Conservation (phyloP, 2,888 invertebrate species). For the Euproctis similis region DNA sequence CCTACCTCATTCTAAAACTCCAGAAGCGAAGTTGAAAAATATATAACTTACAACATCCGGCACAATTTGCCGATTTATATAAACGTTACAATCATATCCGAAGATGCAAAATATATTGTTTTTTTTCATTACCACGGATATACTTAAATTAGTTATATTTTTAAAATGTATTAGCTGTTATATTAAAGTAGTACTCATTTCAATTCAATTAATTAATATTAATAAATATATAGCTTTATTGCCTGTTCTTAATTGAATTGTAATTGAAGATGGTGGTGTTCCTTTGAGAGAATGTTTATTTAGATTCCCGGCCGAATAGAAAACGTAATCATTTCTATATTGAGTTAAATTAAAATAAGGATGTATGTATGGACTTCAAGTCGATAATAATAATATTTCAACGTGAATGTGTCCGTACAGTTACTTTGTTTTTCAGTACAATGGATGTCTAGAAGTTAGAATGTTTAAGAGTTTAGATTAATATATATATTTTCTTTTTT, state of each 20-base stretch:
- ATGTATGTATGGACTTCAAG: neutral
- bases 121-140: no score
- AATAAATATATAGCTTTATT: neutral
- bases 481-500: neutral
- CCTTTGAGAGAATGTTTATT: neutral
- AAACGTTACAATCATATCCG: no score
- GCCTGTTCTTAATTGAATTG: neutral
- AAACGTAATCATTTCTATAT: slow-evolving; percentile 1
- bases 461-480: neutral
- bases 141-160: no score
- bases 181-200: no score
- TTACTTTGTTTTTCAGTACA: neutral
- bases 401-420: no score
- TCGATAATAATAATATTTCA: no score
- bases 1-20: no score
- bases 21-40: no score
- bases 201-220: slow-evolving; percentile 4
- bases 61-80: no score
- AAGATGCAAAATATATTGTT: no score
- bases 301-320: neutral
- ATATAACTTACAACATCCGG: no score
- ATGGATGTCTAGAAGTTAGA: neutral
- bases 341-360: neutral
- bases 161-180: no score
- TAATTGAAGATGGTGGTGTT: slow-evolving; percentile 1